phyloP scores from a whole-genome alignment of 2,113 vertebrate genomes.

The Neoarius graeffei region DNA sequence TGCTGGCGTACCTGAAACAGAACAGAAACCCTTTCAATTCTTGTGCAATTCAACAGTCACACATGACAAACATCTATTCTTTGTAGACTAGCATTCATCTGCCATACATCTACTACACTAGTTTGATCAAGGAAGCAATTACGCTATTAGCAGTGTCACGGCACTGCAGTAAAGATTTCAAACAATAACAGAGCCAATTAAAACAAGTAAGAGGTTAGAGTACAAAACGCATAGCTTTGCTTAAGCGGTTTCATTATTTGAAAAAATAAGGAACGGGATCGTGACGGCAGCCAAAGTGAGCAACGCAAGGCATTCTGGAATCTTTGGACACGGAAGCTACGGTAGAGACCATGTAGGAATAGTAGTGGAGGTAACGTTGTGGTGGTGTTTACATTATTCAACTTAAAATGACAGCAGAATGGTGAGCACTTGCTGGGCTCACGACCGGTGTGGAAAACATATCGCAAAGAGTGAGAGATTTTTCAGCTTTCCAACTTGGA shows the following conservation, averaged over 20 bases:
- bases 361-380: too few relatives aligned
- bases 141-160: background rate
- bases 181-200: background rate
- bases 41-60: background rate
- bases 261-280: background rate
- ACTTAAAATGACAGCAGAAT: too few relatives aligned
- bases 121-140: background rate
- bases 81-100: background rate
- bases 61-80: background rate
- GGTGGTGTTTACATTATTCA: too few relatives aligned
- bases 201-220: background rate
- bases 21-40: background rate
- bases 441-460: too few relatives aligned
- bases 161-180: background rate
- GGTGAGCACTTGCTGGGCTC: too few relatives aligned
- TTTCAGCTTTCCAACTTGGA: too few relatives aligned
- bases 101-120: background rate
- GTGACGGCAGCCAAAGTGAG: too few relatives aligned
- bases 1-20: constrained; percentile 83
- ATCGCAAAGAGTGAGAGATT: too few relatives aligned
- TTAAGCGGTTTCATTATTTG: background rate
- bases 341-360: too few relatives aligned
- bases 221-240: background rate
- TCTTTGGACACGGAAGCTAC: too few relatives aligned
- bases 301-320: too few relatives aligned